These are phyloP conservation scores for Chrysina gloriosa DNA, from an alignment of 2,888 invertebrate genomes.

Conservation along the genomic window DNA sequence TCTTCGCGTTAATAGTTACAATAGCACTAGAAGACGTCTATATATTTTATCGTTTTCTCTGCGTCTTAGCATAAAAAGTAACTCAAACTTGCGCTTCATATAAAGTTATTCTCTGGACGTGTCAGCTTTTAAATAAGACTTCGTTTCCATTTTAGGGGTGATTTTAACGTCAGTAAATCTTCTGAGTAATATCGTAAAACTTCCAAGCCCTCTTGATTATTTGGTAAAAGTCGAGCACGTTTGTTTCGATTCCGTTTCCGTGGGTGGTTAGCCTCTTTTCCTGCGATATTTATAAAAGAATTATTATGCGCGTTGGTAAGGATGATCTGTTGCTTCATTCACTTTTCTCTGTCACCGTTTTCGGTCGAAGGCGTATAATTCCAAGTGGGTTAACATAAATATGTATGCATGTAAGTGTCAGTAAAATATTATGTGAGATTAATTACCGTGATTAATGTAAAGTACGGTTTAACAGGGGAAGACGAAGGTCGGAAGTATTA, in stretches of 20 bases:
- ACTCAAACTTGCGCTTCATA: too few relatives aligned
- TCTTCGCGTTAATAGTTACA: neutral
- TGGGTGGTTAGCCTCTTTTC: neutral
- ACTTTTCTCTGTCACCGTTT: constrained; percentile 1
- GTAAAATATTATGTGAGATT: neutral
- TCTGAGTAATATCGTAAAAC: too few relatives aligned
- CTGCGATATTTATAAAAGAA: neutral
- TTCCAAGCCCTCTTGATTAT: neutral
- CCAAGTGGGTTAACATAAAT: constrained; percentile 19
- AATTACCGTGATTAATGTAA: neutral
- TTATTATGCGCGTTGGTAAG: neutral
- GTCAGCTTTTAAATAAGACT: too few relatives aligned
- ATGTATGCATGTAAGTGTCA: neutral
- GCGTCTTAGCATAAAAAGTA: too few relatives aligned
- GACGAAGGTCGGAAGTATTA: neutral
- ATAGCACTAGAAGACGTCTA: neutral
- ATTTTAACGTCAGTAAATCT: too few relatives aligned
- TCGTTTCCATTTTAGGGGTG: too few relatives aligned
- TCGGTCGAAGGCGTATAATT: neutral
- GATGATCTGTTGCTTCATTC: constrained; percentile 8
- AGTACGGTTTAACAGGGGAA: neutral
- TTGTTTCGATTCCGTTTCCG: neutral
- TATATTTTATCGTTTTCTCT: neutral
- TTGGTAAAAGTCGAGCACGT: neutral
- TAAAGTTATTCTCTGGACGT: too few relatives aligned